A percentile compares a stretch with the other conserved stretches of the same genome.
These are phyloP conservation scores for Tautogolabrus adspersus DNA, from an alignment of 2,113 vertebrate genomes.

Conservation along the genomic window DNA sequence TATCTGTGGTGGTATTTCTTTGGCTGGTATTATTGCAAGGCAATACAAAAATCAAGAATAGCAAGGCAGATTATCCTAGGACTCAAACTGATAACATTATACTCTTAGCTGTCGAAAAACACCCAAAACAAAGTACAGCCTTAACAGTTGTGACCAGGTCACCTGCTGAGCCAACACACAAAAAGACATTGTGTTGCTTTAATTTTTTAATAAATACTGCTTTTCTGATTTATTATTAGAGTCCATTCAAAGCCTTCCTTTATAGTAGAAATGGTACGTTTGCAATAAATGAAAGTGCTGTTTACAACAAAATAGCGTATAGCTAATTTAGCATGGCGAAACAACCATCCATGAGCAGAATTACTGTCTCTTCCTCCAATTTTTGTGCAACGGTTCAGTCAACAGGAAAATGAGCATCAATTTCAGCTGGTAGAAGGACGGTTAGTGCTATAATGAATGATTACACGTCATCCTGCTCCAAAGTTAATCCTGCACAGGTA, in stretches of 20 bases:
- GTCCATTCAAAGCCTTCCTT: not conserved
- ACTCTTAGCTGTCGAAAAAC: not conserved
- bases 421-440: conserved; percentile 76
- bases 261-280: not conserved
- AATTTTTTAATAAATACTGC: not conserved
- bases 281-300: conserved; percentile 36
- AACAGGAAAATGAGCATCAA: conserved; percentile 84
- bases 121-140: not conserved
- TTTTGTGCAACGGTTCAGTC: conserved; percentile 77
- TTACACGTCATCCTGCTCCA: conserved; percentile 75
- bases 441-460: conserved; percentile 83
- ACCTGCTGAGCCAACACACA: conserved; percentile 12
- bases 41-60: conserved; percentile 55
- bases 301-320: conserved; percentile 44
- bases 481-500: conserved; percentile 81
- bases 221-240: not conserved
- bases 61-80: conserved; percentile 26
- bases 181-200: not conserved
- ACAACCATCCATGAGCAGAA: conserved; percentile 51
- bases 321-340: conserved; percentile 36
- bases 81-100: conserved; percentile 28
- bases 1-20: conserved; percentile 65
- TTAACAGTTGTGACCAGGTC: not conserved
- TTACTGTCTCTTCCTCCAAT: conserved; percentile 46
- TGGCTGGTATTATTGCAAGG: conserved; percentile 49